Conservation (phyloP, 1,140 invertebrate species). For the Alviniconcha marisindica region DNA sequence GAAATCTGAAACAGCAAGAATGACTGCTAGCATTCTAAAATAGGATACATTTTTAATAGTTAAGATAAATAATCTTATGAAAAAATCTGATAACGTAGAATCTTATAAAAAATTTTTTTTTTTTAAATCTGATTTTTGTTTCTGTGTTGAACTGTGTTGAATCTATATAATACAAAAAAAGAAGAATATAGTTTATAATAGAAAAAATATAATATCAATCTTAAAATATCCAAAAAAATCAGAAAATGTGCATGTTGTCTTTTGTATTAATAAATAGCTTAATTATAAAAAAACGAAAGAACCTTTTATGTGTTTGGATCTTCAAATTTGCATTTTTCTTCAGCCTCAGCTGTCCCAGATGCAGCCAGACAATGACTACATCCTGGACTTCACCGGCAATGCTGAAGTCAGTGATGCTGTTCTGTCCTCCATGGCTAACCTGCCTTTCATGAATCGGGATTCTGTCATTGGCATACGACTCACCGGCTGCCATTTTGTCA, state of each 20-base stretch:
- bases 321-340: background rate
- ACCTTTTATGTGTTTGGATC: background rate
- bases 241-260: background rate
- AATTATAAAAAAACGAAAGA: background rate
- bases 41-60: no score
- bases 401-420: constrained; percentile 26
- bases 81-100: no score
- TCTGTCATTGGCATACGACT: constrained; percentile 10
- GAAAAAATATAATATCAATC: background rate
- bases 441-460: background rate
- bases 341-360: background rate
- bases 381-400: constrained; percentile 25
- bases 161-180: no score
- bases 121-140: no score
- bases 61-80: no score
- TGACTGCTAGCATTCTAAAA: no score
- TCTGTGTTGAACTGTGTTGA: no score
- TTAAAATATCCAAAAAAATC: background rate
- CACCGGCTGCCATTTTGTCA: constrained; percentile 31
- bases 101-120: background rate
- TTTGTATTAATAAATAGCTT: background rate
- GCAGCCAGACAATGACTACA: constrained; percentile 5
- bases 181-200: background rate
- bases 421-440: background rate
- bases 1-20: no score